Conservation (phyloP, 2,888 invertebrate genomes). For the Eurytoma adleriae region DNA sequence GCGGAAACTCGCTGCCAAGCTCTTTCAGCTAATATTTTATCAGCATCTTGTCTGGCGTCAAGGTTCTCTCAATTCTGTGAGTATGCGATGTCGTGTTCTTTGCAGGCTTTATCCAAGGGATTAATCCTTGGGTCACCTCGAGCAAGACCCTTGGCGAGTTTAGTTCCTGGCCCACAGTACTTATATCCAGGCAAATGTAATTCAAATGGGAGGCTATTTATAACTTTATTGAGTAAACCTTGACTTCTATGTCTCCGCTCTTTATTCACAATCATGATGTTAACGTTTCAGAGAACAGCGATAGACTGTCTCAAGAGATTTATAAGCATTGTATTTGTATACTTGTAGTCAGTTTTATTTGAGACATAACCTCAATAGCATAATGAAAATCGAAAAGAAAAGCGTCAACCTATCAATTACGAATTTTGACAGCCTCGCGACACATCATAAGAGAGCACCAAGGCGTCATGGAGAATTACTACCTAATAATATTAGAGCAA, state of each 20-base stretch:
- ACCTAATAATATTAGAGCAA: too few species aligned
- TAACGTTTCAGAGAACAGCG: background rate
- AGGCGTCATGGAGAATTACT: too few species aligned
- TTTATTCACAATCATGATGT: constrained; percentile 1
- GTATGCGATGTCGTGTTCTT: background rate
- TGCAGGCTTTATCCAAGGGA: constrained; percentile 60
- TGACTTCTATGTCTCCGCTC: background rate
- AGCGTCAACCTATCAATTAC: too few species aligned
- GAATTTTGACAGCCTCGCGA: too few species aligned
- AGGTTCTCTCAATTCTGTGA: constrained; percentile 29
- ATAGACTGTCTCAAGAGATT: background rate
- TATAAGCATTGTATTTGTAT: background rate
- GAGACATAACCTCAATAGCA: too few species aligned
- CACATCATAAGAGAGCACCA: too few species aligned
- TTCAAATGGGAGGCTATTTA: constrained; percentile 58
- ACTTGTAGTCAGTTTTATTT: too few species aligned
- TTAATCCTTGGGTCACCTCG: constrained; percentile 63
- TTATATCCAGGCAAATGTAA: constrained; percentile 62
- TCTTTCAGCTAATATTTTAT: background rate
- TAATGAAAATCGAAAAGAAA: too few species aligned
- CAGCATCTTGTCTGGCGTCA: background rate
- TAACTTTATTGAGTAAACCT: constrained; percentile 27
- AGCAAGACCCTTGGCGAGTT: constrained; percentile 61
- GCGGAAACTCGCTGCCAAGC: background rate
- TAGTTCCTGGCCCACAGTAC: constrained; percentile 65